Base-by-base conservation (phyloP, 2,113 vertebrate genomes). In the Podarcis cretensis region DNA sequence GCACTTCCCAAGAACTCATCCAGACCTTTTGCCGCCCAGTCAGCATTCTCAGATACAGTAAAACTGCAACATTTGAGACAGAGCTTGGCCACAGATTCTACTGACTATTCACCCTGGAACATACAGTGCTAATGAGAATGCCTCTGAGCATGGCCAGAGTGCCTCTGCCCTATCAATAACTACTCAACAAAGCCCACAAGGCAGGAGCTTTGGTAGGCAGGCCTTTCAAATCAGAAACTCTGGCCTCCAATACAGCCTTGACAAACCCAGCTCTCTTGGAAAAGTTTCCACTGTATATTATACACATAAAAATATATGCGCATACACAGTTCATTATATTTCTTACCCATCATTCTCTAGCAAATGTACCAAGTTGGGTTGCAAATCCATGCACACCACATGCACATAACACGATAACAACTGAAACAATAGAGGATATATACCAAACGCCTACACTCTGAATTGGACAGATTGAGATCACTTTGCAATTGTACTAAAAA, bases 401-500 rank as follows among this genome's bases (percentile, higher is more conserved):
- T 12, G 71, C 6, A 27, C 35, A 12, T 43, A n/a, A 43, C 37
- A 69, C 30, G 18, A 32, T 48, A 20, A 54, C 32, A 88, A 75
- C 83, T 82, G 87, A 35, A 85, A 80, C 81, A n/a, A 69, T 32
- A 35, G 84, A 84, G 91, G 89, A 89, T 84, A 87, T 43, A 63
- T 78, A 89, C 21, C 4, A 71, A 0, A 1, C 83, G 81, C 73
- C 0, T 0, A 13, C 85, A 68, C 81, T 90, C 78, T 89, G 90
- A 66, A 90, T 92, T n/a, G 54, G 66, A 90, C 71, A 87, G 14
- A 32, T 68, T 88, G 86, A 54, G 85, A 23, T 71, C 27, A 30
- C 2, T 78, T 63, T 35, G 71, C 71, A 92, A 90, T 74, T 86
- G 87, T 87, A 90, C 86, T 86, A 63, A 87, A 89, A 87, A 10